phyloP scores from a whole-genome alignment of 1,140 invertebrate genomes.

The Sitophilus oryzae region DNA sequence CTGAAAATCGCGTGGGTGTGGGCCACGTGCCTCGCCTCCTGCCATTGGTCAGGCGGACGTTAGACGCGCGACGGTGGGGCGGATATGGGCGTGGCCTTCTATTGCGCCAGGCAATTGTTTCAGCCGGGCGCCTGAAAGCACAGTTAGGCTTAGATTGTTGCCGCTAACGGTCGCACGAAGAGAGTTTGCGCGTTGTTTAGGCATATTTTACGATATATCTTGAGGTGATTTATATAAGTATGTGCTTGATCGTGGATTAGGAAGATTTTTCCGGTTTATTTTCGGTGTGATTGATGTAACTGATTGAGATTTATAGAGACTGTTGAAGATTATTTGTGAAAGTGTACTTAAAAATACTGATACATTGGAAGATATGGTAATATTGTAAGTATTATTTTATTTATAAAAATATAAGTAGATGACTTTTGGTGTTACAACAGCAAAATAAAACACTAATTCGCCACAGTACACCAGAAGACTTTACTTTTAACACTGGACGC shows the following conservation, averaged over 20 bases:
- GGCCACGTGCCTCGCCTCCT: conserved; percentile 3
- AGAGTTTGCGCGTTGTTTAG: too few relatives aligned
- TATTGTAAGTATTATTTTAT: conserved; percentile 37
- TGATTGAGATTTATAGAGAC: background rate
- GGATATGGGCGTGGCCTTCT: conserved; percentile 29
- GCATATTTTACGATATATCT: too few relatives aligned
- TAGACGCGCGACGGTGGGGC: conserved; percentile 26
- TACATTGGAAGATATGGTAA: conserved; percentile 40
- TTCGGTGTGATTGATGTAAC: background rate
- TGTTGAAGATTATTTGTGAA: background rate
- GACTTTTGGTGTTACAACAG: too few relatives aligned
- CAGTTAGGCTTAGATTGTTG: conserved; percentile 21
- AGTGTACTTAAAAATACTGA: background rate
- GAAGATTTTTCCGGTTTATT: background rate
- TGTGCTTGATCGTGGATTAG: background rate
- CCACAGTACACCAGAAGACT: too few relatives aligned
- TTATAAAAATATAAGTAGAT: background rate
- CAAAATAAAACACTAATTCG: too few relatives aligned
- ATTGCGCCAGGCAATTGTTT: conserved; percentile 20
- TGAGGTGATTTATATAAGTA: too few relatives aligned
- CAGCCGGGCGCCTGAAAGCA: background rate
- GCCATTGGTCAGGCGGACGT: conserved; percentile 28
- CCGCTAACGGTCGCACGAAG: conserved; percentile 9
- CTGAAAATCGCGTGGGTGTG: conserved; percentile 25
- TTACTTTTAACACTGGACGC: too few relatives aligned